Evolutionary conservation across 2,888 invertebrate species (phyloP).

Genomic region (Leucania comma): DNA sequence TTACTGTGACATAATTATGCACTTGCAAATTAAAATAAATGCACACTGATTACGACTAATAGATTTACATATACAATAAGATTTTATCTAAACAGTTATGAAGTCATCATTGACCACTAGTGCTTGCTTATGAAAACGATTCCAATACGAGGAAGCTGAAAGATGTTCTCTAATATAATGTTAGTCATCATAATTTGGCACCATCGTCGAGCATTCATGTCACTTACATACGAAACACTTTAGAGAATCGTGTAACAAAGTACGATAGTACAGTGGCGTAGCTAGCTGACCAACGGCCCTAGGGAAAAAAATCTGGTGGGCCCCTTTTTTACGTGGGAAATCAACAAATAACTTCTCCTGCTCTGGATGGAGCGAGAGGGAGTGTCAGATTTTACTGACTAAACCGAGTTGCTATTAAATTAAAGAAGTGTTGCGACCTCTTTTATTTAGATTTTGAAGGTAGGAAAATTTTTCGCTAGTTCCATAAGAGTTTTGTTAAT

Average conservation of each 20-base stretch:
- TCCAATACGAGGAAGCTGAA: slow-evolving; percentile 3
- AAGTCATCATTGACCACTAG: slow-evolving; percentile 20
- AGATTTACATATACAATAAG: slow-evolving; percentile 4
- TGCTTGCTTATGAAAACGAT: not conserved
- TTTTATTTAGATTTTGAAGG: too few species aligned
- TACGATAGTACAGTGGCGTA: too few species aligned
- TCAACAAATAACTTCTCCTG: too few species aligned
- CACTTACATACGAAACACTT: slow-evolving; percentile 45
- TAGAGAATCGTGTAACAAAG: slow-evolving; percentile 42
- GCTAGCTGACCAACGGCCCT: too few species aligned
- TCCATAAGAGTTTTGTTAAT: too few species aligned
- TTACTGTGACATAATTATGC: not conserved
- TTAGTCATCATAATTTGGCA: slow-evolving; percentile 42
- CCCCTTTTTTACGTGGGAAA: too few species aligned
- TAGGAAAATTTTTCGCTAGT: too few species aligned
- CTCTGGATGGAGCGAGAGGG: too few species aligned
- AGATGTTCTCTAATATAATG: slow-evolving; percentile 6
- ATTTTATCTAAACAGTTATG: slow-evolving; percentile 34
- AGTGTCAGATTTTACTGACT: too few species aligned
- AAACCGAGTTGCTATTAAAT: too few species aligned
- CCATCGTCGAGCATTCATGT: slow-evolving; percentile 31
- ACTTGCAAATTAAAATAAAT: slow-evolving; percentile 31
- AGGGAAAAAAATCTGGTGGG: too few species aligned
- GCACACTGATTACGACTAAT: slow-evolving; percentile 24
- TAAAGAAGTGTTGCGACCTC: too few species aligned